Conservation (phyloP, 2,797 vertebrate species). For the Leucoraja ocellata region DNA sequence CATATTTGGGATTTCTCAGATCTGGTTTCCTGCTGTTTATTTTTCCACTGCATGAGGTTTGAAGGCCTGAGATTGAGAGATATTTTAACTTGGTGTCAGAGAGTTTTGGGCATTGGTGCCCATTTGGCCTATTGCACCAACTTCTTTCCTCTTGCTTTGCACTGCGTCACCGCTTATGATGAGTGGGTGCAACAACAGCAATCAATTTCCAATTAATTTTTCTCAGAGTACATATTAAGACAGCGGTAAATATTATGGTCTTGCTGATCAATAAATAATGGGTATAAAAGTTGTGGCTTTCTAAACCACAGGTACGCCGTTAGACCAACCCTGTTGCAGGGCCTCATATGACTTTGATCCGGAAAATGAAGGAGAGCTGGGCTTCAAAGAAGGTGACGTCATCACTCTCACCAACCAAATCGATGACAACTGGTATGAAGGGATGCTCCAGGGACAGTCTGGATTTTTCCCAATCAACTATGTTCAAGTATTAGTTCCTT, state of each 20-base stretch:
- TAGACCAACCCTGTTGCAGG: conserved; percentile 94
- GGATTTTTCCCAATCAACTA: conserved; percentile 99
- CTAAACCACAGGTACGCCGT: conserved; percentile 59
- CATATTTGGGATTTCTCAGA: neutral
- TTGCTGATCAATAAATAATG: neutral
- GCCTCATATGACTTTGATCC: conserved; percentile 94
- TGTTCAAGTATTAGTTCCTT: conserved; percentile 87
- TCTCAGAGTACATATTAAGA: neutral
- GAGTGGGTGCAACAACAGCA: neutral
- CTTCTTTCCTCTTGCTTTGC: neutral
- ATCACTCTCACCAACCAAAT: conserved; percentile 97
- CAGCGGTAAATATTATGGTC: neutral
- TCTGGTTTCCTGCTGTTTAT: neutral
- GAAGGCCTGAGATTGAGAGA: neutral
- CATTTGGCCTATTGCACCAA: neutral
- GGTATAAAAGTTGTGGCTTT: neutral
- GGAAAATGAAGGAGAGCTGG: conserved; percentile 93
- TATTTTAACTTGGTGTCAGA: neutral
- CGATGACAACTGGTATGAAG: conserved; percentile 98
- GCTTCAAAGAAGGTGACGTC: conserved; percentile 94
- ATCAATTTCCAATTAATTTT: neutral
- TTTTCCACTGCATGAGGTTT: neutral
- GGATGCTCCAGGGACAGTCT: conserved; percentile 88
- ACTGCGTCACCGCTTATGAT: neutral
- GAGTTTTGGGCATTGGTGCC: neutral